Conservation (phyloP, 1,140 invertebrate genomes). For the Mycetomoellerius zeteki region DNA sequence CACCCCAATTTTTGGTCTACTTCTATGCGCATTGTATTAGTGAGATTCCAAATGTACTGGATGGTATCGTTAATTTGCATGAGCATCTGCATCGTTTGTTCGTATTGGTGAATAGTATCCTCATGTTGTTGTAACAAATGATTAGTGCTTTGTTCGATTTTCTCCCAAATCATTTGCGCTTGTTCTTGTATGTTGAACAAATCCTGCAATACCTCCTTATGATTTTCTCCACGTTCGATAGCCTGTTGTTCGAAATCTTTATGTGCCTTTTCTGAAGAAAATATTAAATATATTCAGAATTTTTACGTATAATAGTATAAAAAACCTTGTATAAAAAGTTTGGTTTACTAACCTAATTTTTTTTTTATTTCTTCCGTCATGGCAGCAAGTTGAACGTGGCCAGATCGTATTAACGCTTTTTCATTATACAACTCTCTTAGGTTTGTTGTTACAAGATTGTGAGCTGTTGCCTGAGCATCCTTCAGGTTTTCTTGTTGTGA, state of each 20-base stretch:
- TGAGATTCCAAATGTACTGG: constrained; percentile 86
- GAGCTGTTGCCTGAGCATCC: constrained; percentile 86
- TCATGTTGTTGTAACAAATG: constrained; percentile 88
- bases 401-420: constrained; percentile 88
- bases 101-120: constrained; percentile 87
- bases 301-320: neutral
- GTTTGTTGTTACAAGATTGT: constrained; percentile 87
- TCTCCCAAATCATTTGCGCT: constrained; percentile 87
- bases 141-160: constrained; percentile 86
- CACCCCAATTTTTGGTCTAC: constrained; percentile 88
- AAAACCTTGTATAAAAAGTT: neutral
- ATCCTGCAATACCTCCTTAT: constrained; percentile 88
- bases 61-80: constrained; percentile 89
- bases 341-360: constrained; percentile 86
- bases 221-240: constrained; percentile 85
- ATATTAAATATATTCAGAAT: constrained; percentile 17
- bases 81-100: constrained; percentile 88
- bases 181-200: constrained; percentile 88
- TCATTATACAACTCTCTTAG: constrained; percentile 88
- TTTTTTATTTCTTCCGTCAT: constrained; percentile 88
- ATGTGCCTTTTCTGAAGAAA: constrained; percentile 85
- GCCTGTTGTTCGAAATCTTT: constrained; percentile 86
- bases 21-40: constrained; percentile 86
- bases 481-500: constrained; percentile 88
- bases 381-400: constrained; percentile 87